These are phyloP conservation scores for Spodoptera frugiperda DNA, from an alignment of 1,140 invertebrate species.

Conservation along the genomic window DNA sequence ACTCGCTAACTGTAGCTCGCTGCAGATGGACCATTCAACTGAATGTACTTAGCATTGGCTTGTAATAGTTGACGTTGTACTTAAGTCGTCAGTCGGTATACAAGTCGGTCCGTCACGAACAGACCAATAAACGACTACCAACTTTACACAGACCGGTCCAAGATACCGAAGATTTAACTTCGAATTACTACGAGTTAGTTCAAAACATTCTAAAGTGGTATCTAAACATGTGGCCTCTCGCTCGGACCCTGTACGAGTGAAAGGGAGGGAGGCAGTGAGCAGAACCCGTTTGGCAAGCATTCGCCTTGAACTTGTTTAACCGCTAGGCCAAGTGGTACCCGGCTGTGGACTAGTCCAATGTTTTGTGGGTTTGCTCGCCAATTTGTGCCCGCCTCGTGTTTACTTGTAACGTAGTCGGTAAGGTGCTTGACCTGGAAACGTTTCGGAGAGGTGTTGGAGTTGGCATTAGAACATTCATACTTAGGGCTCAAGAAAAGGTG, in stretches of 20 bases:
- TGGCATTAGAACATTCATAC: no score
- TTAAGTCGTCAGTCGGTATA: not conserved
- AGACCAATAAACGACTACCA: constrained; percentile 14
- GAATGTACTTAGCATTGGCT: not conserved
- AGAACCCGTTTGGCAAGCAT: constrained; percentile 48
- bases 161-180: constrained; percentile 23
- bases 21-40: not conserved
- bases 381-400: not conserved
- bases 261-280: constrained; percentile 47
- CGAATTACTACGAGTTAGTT: constrained; percentile 26
- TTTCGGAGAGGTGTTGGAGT: not conserved
- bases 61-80: no score
- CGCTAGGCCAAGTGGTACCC: constrained; percentile 52
- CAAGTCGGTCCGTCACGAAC: not conserved
- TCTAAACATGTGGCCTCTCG: constrained; percentile 50
- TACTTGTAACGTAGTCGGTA: not conserved
- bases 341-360: not conserved
- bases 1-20: not conserved
- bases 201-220: constrained; percentile 37
- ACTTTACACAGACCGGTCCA: not conserved
- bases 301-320: constrained; percentile 60
- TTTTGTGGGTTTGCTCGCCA: constrained; percentile 34
- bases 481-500: not conserved
- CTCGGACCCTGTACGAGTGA: constrained; percentile 36
- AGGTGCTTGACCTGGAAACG: not conserved